Base-by-base conservation (phyloP, 2,888 invertebrate genomes). In the Epistrophe eligans region DNA sequence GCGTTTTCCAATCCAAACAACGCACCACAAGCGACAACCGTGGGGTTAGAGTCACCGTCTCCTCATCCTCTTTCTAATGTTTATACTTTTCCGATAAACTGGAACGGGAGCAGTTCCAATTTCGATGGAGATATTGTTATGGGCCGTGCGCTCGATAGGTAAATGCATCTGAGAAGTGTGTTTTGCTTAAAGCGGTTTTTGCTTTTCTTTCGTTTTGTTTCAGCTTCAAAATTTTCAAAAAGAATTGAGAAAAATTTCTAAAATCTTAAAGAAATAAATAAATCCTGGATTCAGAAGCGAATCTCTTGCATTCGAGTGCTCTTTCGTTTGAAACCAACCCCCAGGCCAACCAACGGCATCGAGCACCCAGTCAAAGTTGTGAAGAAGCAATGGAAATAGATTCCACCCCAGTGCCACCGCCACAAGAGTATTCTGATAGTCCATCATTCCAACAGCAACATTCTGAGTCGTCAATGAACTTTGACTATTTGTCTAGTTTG, bases 371-470 rank as follows among this genome's bases (percentile, higher is more conserved):
- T 43, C 32, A 66, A 9, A 13, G 35, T 66, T 72, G 71, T 57
- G 60, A 64, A 90, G 92, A 92, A 91, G 92, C 91, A 88, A 92
- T 92, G 92, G 92, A 92, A 84, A 91, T 92, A 90, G 92, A 92
- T 90, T 90, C 92, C 84, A 90, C 91, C 45, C 89, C 90, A 88
- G 90, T 90, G 88, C 91, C 91, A 88, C 90, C 90, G 89, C 90
- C 90, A 89, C 91, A 91, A 90, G 91, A 91, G 83, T 91, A 91
- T 88, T 90, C 89, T 77, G 90, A 89, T 83, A 89, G 88, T 79
- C 90, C 90, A 60, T 70, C 90, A 77, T 89, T 88, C 83, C 90
- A 32, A 81, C 89, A 85, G 79, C 84, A 89, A 89, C 91, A 91
- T 77, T 91, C 92, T 76, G 92, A 92, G 77, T 90, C 92, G 58